Conservation (phyloP, 2,113 vertebrate species). For the Pangasianodon hypophthalmus region DNA sequence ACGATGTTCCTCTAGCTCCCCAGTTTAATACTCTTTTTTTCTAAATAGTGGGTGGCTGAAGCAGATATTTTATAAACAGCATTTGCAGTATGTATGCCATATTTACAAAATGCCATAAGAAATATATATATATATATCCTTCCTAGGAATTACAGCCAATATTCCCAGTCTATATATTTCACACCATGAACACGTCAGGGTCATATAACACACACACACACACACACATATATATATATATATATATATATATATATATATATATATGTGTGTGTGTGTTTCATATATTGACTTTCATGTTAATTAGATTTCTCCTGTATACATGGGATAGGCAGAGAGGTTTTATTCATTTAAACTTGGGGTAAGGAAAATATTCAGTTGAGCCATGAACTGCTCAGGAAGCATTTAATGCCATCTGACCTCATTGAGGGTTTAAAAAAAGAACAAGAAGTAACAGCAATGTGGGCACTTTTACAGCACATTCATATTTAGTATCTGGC, state of each 20-base stretch:
- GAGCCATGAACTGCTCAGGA: neutral
- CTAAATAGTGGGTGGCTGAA: neutral
- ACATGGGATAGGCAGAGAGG: neutral
- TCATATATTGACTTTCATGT: neutral
- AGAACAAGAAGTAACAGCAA: neutral
- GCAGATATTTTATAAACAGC: neutral
- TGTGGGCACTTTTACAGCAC: neutral
- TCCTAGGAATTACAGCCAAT: neutral
- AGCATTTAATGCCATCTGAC: neutral
- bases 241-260: no score
- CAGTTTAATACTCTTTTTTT: neutral
- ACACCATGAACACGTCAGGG: neutral
- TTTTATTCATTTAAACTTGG: neutral
- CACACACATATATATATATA: no score
- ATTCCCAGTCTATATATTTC: neutral
- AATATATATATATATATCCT: neutral
- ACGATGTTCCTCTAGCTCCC: neutral
- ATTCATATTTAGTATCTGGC: neutral
- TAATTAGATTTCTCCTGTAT: neutral
- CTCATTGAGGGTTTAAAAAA: neutral
- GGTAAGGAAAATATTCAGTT: neutral
- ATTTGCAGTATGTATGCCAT: neutral
- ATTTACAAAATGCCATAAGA: neutral
- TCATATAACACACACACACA: no score
- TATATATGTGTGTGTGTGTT: no score